Evolutionary conservation across 1,140 invertebrate genomes (phyloP), one percentile per base, ranked within the genome.

Genomic region (Campoletis sonorensis): DNA sequence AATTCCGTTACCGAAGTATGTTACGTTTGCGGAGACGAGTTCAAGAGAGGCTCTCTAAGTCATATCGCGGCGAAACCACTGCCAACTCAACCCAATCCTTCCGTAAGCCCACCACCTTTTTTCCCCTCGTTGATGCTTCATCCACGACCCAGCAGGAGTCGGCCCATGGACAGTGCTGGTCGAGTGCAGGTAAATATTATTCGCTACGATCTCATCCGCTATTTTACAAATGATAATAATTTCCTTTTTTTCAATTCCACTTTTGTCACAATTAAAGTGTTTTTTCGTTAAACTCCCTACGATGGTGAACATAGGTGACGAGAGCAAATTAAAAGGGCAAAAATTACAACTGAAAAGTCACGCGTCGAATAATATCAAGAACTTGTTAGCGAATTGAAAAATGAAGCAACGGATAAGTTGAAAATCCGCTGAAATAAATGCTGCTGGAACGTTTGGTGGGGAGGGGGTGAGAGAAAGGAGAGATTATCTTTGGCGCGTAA

Each of bases 11-110:
- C 96, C 61, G 96, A 97, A 93, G 97, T 97, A 26, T 97, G 96
- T 90, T 97, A 97, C 89, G 95, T 97, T 15, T 98, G 97, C 89
- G 96, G 97, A n/a, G 96, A 97, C 88, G 96, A 97, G 89, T 96
- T 96, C 87, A 95, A 95, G 80, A 93, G 95, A 79, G 96, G 96
- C 51, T 96, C 96, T 81, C 93, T 98, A 27, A 94, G 91, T 79
- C 93, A 94, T 84, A 93, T 95, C 18, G 93, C 94, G 71, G 93
- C 94, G 11, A 95, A 95, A 87, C 94, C 93, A 84, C 82, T 92
- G 81, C 89, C 89, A 84, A 91, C 88, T 71, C 90, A 90, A 79
- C 90, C 92, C 4, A 89, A 92, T 85, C 82, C 87, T 71, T 82
- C 88, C 58, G 26, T 87, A 81, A 86, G 86, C 83, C 91, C 94